A percentile compares a stretch with the other conserved stretches of the same genome.
Conservation (phyloP, 2,888 invertebrate species). For the Lycophotia porphyrea region DNA sequence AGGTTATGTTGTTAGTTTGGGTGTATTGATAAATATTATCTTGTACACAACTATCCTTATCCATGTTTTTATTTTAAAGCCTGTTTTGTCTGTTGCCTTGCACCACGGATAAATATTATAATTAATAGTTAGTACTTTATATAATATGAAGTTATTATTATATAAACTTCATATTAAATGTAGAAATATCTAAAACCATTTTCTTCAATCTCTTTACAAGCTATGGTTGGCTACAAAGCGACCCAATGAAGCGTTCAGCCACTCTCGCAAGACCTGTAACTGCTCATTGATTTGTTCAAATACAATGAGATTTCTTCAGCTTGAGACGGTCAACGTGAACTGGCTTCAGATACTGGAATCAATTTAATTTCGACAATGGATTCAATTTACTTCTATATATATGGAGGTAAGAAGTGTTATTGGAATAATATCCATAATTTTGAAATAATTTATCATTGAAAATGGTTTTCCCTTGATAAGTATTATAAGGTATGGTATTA, state of each 20-base stretch:
- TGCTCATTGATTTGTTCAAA: slow-evolving; percentile 43
- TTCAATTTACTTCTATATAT: slow-evolving; percentile 27
- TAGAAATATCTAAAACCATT: not conserved
- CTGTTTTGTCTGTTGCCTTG: too few relatives aligned
- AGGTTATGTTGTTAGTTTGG: too few relatives aligned
- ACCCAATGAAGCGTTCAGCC: slow-evolving; percentile 56
- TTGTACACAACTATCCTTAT: too few relatives aligned
- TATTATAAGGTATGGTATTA: not conserved
- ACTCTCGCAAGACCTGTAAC: slow-evolving; percentile 56
- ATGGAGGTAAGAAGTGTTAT: slow-evolving; percentile 9
- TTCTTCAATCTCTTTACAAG: slow-evolving; percentile 29
- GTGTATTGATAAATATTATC: too few relatives aligned
- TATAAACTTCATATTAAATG: slow-evolving; percentile 13
- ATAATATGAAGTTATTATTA: too few relatives aligned
- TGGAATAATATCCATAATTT: slow-evolving; percentile 19
- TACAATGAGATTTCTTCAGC: slow-evolving; percentile 56
- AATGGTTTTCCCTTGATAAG: too few relatives aligned
- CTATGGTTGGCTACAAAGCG: slow-evolving; percentile 47
- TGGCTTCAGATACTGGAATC: slow-evolving; percentile 53
- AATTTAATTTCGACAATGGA: slow-evolving; percentile 64
- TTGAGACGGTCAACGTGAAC: slow-evolving; percentile 41
- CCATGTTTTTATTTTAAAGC: too few relatives aligned
- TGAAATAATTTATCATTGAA: not conserved
- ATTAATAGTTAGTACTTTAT: not conserved
- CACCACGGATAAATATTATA: not conserved